Base-by-base conservation (phyloP, 1,140 invertebrate species). In the Drosophila pachea region DNA sequence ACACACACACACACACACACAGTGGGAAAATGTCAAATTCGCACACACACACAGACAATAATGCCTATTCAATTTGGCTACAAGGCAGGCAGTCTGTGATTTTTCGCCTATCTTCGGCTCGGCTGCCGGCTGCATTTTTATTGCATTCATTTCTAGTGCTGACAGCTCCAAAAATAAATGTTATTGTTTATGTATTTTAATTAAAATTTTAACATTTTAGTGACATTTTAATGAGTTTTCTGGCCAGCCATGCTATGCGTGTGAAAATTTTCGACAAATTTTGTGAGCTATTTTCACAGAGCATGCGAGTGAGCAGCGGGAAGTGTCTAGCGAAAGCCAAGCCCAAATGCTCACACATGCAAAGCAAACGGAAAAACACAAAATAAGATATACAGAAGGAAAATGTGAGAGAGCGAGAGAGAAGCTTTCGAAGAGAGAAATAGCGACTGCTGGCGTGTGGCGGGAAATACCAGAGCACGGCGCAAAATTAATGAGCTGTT, bases 141-240 rank as follows among this genome's bases (percentile, higher is more conserved):
- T 48, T 81, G 76, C 77, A 79, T 73, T 76, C 55, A 55, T 64
- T 64, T 63, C 55, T 54, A 74, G 66, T 72, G 69, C 42, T 55
- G 69, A 72, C 69, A 72, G 64, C 54, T 22, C 54, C 29, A 58
- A 58, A 70, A 50, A 66, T 64, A 76, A 68, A 71, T 66, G 40
- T 61, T 76, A 86, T 84, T 84, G 74, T 84, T 84, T 81, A 86
- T 81, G 81, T 60, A 81, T 84, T 84, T 74, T 84, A 86, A 86
- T 86, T 86, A 81, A 86, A 84, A 81, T 76, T 76, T 67, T 36
- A 84, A 71, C 76, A 79, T 86, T 86, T 76, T 65, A 71, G 73
- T 84, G 73, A 86, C 81, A 86, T 68, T 81, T 86, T 86, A 84
- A 84, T 84, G 73, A 71, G 81, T 68, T 84, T 86, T 75, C 61